A percentile compares a stretch with the other conserved stretches of the same genome.
Conservation (phyloP, 2,113 vertebrate genomes). For the Gambusia affinis region DNA sequence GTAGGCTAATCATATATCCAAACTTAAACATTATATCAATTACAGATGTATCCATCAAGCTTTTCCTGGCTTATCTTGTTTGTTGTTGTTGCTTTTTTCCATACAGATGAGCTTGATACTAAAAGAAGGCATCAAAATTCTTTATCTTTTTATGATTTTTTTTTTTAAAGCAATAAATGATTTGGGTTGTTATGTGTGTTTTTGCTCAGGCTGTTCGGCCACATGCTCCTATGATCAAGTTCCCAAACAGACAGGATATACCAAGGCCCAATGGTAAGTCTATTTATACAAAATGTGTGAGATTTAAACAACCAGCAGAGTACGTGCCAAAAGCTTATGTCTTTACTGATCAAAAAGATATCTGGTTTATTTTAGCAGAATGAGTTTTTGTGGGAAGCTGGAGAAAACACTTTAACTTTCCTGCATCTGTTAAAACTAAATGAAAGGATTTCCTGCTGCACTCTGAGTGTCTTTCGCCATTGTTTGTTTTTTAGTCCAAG, state of each 20-base stretch:
- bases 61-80: no score
- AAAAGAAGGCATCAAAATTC: background rate
- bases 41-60: no score
- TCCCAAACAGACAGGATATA: conserved; percentile 69
- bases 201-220: conserved; percentile 77
- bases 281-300: background rate
- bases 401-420: background rate
- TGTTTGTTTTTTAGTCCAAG: conserved; percentile 62
- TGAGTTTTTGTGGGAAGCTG: background rate
- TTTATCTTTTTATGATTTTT: background rate
- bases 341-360: background rate
- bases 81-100: no score
- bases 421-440: background rate
- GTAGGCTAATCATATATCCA: no score
- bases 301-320: background rate
- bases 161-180: background rate
- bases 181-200: background rate
- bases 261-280: conserved; percentile 76
- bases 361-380: background rate
- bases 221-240: conserved; percentile 81
- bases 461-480: background rate
- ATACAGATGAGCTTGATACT: background rate
- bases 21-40: no score
- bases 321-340: background rate
- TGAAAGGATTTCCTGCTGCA: background rate